Percentiles rank a stretch among this genome's conserved stretches.
Evolutionary conservation across 1,140 invertebrate species (phyloP).

Genomic region (Colletes latitarsis): DNA sequence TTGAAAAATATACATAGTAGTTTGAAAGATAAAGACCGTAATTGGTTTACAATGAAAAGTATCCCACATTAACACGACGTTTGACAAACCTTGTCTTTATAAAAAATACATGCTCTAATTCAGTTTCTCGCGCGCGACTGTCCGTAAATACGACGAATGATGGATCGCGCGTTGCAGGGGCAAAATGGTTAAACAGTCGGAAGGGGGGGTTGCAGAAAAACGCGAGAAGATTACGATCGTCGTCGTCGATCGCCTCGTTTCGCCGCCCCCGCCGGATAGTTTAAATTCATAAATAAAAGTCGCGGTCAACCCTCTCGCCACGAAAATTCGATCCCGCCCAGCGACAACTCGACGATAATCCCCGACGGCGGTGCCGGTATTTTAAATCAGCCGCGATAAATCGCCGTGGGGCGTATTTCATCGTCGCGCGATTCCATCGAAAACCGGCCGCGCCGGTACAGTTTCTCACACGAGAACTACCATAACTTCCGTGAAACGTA

Average conservation of each 20-base stretch:
- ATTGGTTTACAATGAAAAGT: no score
- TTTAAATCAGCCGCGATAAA: slow-evolving; percentile 46
- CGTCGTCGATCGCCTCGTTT: not conserved
- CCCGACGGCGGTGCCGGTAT: not conserved
- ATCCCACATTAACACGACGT: no score
- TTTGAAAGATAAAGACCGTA: no score
- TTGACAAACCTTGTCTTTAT: no score
- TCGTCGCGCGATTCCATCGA: slow-evolving; percentile 35
- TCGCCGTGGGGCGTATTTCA: slow-evolving; percentile 37
- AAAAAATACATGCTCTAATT: no score
- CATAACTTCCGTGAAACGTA: no score
- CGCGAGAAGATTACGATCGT: slow-evolving; percentile 10
- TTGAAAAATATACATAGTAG: no score
- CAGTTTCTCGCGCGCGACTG: not conserved
- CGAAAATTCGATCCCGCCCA: not conserved
- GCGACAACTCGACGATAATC: slow-evolving; percentile 23
- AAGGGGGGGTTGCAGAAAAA: no score
- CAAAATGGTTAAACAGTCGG: no score
- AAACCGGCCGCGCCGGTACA: no score
- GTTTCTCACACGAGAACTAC: no score
- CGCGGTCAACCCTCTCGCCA: not conserved
- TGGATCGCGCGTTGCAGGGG: slow-evolving; percentile 10
- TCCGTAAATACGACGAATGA: slow-evolving; percentile 29
- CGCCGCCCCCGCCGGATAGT: not conserved
- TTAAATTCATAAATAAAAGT: not conserved